These are phyloP conservation scores for Apamea anceps DNA, from an alignment of 2,888 invertebrate species.

Conservation along the genomic window DNA sequence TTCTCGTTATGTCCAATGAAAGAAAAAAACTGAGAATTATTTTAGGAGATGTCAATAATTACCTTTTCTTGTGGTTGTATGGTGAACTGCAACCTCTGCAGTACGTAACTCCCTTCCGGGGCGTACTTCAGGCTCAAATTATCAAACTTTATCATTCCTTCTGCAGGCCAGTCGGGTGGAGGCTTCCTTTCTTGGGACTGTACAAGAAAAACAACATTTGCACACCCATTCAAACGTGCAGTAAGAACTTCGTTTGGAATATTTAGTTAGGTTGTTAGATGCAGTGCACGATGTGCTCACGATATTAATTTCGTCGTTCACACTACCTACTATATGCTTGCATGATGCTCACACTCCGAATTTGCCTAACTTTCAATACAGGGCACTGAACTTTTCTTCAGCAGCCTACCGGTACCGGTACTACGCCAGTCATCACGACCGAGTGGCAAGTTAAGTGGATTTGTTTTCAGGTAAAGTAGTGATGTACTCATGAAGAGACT, in stretches of 20 bases:
- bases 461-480: background rate
- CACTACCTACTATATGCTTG: background rate
- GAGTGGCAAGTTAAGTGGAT: background rate
- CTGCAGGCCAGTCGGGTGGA: slow-evolving; percentile 87
- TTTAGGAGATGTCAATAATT: background rate
- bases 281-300: background rate
- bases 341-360: background rate
- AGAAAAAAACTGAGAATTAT: background rate
- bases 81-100: slow-evolving; percentile 88
- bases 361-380: background rate
- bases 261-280: background rate
- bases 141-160: slow-evolving; percentile 88
- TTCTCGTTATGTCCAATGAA: too few relatives aligned
- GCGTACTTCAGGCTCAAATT: slow-evolving; percentile 89
- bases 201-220: background rate
- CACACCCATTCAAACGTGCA: too few relatives aligned
- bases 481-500: background rate
- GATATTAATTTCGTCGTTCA: background rate
- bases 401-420: too few relatives aligned
- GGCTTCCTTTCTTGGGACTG: slow-evolving; percentile 80
- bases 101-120: slow-evolving; percentile 87
- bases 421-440: background rate
- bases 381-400: background rate
- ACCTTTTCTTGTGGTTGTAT: slow-evolving; percentile 89
- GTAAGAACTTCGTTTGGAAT: background rate